Conservation (phyloP, 2,797 vertebrate genomes). For the Mycteria americana region DNA sequence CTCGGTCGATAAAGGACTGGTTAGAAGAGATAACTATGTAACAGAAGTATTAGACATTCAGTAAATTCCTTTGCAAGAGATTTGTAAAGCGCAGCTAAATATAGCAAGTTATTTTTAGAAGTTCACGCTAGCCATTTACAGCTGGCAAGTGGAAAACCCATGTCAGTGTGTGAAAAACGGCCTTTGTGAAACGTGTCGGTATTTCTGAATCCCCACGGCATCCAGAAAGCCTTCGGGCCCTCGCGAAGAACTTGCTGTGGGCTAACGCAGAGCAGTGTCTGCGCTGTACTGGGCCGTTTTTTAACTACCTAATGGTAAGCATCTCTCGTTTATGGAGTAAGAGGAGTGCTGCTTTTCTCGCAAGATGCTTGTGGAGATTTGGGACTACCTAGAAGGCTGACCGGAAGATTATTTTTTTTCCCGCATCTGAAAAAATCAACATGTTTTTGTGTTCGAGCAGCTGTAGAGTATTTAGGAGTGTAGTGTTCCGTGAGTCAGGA, state of each 20-base stretch:
- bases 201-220: background rate
- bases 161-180: background rate
- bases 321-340: background rate
- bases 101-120: constrained; percentile 33
- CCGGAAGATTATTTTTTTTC: accelerated
- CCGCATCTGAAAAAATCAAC: background rate
- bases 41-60: background rate
- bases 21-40: background rate
- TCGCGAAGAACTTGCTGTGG: background rate
- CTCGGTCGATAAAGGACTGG: background rate
- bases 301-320: background rate
- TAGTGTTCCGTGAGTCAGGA: background rate
- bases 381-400: background rate
- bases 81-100: background rate
- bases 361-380: background rate
- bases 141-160: background rate
- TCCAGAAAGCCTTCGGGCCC: background rate
- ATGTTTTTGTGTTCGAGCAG: background rate
- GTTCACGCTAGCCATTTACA: background rate
- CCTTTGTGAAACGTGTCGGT: background rate
- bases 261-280: background rate
- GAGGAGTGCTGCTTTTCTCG: background rate
- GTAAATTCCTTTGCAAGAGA: background rate
- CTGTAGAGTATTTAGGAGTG: background rate
- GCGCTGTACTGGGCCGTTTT: accelerated